These are phyloP conservation scores for Atta texana DNA, from an alignment of 1,140 invertebrate genomes.

Conservation along the genomic window DNA sequence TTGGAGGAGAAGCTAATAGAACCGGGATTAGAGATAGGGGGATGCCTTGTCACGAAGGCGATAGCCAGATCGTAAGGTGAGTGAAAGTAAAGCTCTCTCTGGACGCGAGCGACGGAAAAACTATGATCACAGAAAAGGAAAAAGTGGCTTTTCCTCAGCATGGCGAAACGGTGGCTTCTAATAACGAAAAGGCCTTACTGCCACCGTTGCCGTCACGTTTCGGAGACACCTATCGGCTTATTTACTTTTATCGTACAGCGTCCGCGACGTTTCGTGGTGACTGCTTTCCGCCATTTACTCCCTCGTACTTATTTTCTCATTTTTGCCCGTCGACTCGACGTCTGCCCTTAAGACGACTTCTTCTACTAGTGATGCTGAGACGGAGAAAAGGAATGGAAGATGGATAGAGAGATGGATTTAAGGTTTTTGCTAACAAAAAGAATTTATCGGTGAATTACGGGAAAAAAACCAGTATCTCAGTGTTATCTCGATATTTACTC, in stretches of 20 bases:
- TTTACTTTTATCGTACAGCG: constrained; percentile 61
- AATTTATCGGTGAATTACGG: constrained; percentile 5
- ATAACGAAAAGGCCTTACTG: constrained; percentile 48
- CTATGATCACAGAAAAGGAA: not conserved
- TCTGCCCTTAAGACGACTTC: constrained; percentile 33
- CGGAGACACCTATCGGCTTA: constrained; percentile 51
- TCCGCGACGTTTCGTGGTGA: constrained; percentile 53
- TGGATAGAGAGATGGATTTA: constrained; percentile 19
- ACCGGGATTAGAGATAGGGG: constrained; percentile 33
- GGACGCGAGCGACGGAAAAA: not conserved
- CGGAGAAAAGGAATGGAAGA: not conserved
- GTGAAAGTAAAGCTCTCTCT: constrained; percentile 56
- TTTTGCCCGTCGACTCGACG: constrained; percentile 56
- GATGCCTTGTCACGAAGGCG: constrained; percentile 29
- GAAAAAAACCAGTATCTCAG: not conserved
- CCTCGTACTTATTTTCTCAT: constrained; percentile 57
- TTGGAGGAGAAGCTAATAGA: constrained; percentile 50
- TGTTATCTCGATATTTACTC: not conserved
- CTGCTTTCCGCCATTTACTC: constrained; percentile 56
- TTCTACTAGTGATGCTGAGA: constrained; percentile 3
- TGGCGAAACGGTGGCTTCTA: constrained; percentile 29
- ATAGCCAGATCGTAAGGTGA: constrained; percentile 56
- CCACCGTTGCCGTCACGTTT: constrained; percentile 28
- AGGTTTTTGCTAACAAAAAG: constrained; percentile 1
- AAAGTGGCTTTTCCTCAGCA: constrained; percentile 18